Base-by-base conservation (phyloP, 2,888 invertebrate genomes). In the Trypoxylon attenuatum region DNA sequence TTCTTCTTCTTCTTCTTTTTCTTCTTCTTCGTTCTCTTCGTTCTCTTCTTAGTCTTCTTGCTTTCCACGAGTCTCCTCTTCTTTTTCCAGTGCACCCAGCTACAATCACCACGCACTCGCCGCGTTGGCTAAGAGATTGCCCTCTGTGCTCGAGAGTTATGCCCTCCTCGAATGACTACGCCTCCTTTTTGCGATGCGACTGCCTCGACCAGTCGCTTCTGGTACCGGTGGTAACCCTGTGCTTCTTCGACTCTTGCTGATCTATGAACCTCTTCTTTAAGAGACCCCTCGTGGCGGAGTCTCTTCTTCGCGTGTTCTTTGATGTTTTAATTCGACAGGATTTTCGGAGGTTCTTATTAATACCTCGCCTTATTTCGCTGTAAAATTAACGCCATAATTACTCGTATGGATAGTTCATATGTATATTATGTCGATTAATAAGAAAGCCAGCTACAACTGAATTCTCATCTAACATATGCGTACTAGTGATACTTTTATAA, bases 81-180 rank as follows among this genome's bases (percentile, higher is more conserved):
- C 15, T 18, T 41, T 27, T 23, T 22, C 19, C 45, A 27, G 8
- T 21, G 27, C 16, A 29, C 22, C 22, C 38, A 41, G 38, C 78
- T 78, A 81, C 82, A 80, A 81, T 82, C 82, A 80, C 76, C 76
- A 68, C 56, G 78, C 79, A 82, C 83, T 82, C 81, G 79, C 73
- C 73, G 67, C n/a, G n/a, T n/a, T n/a, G n/a, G 64, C 75, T 76
- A 75, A 82, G 77, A 78, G 80, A 83, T 82, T 78, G 76, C 77
- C 77, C 76, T 73, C 64, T 56, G 64, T 53, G 69, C 53, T 58
- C 66, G 59, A 73, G 73, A 73, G 71, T 72, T 72, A 72, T 73
- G 72, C 73, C 73, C 49, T n/a, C n/a, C 57, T 39, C 58, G 56
- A 25, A 58, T 59, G 65, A 69, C 69, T 65, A 69, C 69, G 73